Percentiles rank a stretch among this genome's conserved stretches.
Evolutionary conservation across 2,888 invertebrate genomes (phyloP).

Genomic region (Drosophila picticornis): DNA sequence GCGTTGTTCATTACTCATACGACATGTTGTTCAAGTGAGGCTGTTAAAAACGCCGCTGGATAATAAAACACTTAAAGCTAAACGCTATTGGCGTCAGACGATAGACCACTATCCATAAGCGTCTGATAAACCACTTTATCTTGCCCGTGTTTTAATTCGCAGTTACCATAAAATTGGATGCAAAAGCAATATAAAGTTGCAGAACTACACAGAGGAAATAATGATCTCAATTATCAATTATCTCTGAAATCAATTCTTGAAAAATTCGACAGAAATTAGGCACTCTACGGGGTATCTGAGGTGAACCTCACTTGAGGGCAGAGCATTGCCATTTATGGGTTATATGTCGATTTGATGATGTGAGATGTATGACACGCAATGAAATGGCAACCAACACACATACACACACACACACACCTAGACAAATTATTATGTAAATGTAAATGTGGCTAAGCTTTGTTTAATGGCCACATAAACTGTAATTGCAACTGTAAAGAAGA

Average conservation of each 20-base stretch:
- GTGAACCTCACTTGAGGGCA: not conserved
- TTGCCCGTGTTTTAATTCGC: not conserved
- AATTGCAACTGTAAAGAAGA: slow-evolving; percentile 21
- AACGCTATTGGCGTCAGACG: slow-evolving; percentile 42
- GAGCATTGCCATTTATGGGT: slow-evolving; percentile 1
- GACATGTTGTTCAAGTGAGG: slow-evolving; percentile 55
- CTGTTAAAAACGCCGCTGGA: slow-evolving; percentile 40
- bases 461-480: slow-evolving; percentile 61
- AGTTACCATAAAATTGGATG: not conserved
- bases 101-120: not conserved
- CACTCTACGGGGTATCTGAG: not conserved
- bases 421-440: slow-evolving; percentile 59
- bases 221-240: not conserved
- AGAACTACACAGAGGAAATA: not conserved
- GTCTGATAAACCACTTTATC: not conserved
- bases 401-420: not conserved
- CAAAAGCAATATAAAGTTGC: not conserved
- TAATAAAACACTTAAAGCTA: slow-evolving; percentile 56
- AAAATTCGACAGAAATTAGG: not conserved
- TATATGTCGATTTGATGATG: slow-evolving; percentile 68
- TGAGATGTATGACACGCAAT: slow-evolving; percentile 75
- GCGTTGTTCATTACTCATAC: slow-evolving; percentile 41
- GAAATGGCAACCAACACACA: slow-evolving; percentile 36
- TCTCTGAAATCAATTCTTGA: not conserved
- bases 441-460: slow-evolving; percentile 57